Evolutionary conservation across 2,113 vertebrate species (phyloP), one percentile per base, ranked within the genome.

Genomic region (Piaya cayana): DNA sequence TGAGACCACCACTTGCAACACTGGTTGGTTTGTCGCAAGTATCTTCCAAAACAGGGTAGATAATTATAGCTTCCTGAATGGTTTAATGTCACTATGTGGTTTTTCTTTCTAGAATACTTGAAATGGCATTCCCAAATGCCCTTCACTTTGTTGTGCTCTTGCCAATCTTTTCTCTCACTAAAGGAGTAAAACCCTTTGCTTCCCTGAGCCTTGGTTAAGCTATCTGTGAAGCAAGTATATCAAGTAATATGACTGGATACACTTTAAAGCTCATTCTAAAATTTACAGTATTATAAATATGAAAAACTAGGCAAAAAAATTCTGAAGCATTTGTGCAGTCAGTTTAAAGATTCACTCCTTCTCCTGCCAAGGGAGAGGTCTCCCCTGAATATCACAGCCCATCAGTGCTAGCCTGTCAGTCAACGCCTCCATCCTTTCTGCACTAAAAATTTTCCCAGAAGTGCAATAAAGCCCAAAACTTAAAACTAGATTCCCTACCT

Each of bases 31-130:
- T 93, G 82, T 94, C 88, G 86, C 56, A 93, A 88, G 39, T 43
- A 50, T 90, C 88, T 76, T 94, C 79, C 82, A 88, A 88, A 96
- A 81, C 76, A 88, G 53, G 53, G 82, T 37, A 83, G 85, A 90
- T 92, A 95, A 94, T 92, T 95, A 82, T 82, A 94, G 43, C 64
- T 90, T 96, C 76, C 71, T 92, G 60, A 88, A 90, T 49, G 56
- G 30, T 65, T 88, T 88, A 64, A 71, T 94, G 87, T 91, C 85
- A 78, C 82, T 81, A 30, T 71, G 82, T 75, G 52, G 68, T 95
- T 94, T 95, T 92, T 39, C 64, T 64, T 88, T 95, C 85, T 86
- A 81, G 82, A 94, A 74, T 67, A 90, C 88, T 92, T 92, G 79
- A 96, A 81, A 93, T 84, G 86, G 85, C 89, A 90, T 94, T 86